Base-by-base conservation (phyloP, 2,113 vertebrate species). In the Seriola aureovittata region DNA sequence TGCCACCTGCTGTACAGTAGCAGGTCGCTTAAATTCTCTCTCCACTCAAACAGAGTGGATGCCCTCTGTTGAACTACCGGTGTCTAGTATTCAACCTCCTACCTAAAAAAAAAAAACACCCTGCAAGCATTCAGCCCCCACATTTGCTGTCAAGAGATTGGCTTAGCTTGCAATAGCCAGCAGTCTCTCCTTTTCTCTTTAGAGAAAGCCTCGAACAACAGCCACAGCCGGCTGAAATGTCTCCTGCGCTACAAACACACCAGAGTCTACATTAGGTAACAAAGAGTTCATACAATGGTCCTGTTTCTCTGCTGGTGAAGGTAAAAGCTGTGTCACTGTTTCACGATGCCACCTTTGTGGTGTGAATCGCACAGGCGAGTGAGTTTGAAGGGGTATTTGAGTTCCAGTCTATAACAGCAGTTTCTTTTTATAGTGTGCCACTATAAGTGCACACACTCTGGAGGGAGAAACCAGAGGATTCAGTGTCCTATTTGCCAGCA, bases 391-490 rank as follows among this genome's bases (percentile, higher is more conserved):
- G 86, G 89, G 75, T 82, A 62, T 91, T 92, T 71, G 58, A 89
- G 88, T 86, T 89, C 81, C 84, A 74, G 83, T 86, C 90, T 93
- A 63, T 89, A 89, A 80, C 90, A 86, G 94, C 92, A 86, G 55
- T 89, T 93, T 94, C 95, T 93, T 95, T 93, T 95, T 95, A 90
- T 95, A 96, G 95, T 71, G 72, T 78, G 75, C 78, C 86, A 90
- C 88, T 94, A 92, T 91, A 94, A 91, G 87, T 57, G 60, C 73
- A 78, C 85, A 78, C 81, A 80, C 89, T 91, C 93, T 85, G 78
- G 83, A 91, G 91, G 81, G 83, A 90, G 76, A 86, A 82, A 82
- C 85, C 80, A 88, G 93, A 94, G 91, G 90, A 93, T 92, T 86
- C 89, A 63, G 76, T 92, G 94, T 87, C 93, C 95, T 94, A 95